Evolutionary conservation across 2,888 invertebrate species (phyloP).

Genomic region (Parthenolecanium corni): DNA sequence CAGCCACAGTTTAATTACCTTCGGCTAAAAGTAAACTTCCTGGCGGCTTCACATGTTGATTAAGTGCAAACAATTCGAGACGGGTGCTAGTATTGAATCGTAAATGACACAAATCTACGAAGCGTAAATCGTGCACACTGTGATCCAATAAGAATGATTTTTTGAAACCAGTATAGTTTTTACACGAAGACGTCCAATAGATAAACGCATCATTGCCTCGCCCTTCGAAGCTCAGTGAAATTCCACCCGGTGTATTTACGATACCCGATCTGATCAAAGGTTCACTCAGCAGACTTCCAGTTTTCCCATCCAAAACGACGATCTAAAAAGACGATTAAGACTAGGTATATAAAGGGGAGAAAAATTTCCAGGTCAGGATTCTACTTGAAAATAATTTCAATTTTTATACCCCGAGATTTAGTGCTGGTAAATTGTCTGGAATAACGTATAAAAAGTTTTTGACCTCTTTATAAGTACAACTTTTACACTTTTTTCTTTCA

Average conservation of each 20-base stretch:
- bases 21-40: constrained; percentile 62
- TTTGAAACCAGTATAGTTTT: neutral
- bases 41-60: constrained; percentile 55
- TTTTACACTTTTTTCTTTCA: too few relatives aligned
- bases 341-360: too few relatives aligned
- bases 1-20: constrained; percentile 39
- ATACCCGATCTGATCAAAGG: constrained; percentile 50
- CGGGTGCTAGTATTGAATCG: constrained; percentile 57
- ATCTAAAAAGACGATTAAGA: constrained; percentile 34
- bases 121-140: neutral
- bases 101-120: constrained; percentile 53
- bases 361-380: too few relatives aligned
- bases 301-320: constrained; percentile 33
- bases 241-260: constrained; percentile 46
- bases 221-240: constrained; percentile 47
- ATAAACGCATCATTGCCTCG: constrained; percentile 64
- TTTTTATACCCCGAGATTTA: too few relatives aligned
- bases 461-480: too few relatives aligned
- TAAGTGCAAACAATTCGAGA: constrained; percentile 53
- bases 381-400: too few relatives aligned
- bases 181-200: constrained; percentile 63
- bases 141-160: neutral
- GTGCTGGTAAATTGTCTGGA: too few relatives aligned
- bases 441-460: too few relatives aligned
- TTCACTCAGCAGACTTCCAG: constrained; percentile 42